phyloP scores from a whole-genome alignment of 2,113 vertebrate genomes.

The Dascyllus trimaculatus region DNA sequence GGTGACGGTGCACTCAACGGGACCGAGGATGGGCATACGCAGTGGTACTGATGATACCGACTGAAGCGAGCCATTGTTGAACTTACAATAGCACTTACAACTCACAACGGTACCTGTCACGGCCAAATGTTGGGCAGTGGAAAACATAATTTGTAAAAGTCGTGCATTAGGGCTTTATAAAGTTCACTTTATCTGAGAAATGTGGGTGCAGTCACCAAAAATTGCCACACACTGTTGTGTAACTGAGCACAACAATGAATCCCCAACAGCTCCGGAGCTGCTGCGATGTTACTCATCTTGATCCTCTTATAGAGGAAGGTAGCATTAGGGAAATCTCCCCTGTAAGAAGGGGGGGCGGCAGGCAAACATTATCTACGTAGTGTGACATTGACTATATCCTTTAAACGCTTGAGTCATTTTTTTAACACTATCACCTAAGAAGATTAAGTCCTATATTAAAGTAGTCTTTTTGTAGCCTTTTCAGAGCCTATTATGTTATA shows the following conservation, averaged over 20 bases:
- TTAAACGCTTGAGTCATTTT: too few species aligned
- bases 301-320: not conserved
- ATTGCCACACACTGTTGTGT: not conserved
- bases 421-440: too few species aligned
- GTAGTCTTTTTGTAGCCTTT: too few species aligned
- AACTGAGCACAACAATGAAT: slow-evolving; percentile 17
- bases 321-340: not conserved
- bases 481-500: too few species aligned
- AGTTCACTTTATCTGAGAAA: not conserved
- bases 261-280: not conserved
- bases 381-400: not conserved
- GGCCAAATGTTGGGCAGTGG: not conserved
- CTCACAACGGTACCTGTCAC: not conserved
- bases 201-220: not conserved
- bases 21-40: not conserved
- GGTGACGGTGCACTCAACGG: slow-evolving; percentile 2
- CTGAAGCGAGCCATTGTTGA: not conserved
- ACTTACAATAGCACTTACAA: not conserved
- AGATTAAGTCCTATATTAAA: too few species aligned
- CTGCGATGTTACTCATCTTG: not conserved
- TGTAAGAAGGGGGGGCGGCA: not conserved
- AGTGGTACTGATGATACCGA: not conserved
- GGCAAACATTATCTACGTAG: not conserved
- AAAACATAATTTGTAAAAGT: not conserved
- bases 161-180: not conserved